Base-by-base conservation (phyloP, 2,888 invertebrate genomes). In the Nycteola revayana region DNA sequence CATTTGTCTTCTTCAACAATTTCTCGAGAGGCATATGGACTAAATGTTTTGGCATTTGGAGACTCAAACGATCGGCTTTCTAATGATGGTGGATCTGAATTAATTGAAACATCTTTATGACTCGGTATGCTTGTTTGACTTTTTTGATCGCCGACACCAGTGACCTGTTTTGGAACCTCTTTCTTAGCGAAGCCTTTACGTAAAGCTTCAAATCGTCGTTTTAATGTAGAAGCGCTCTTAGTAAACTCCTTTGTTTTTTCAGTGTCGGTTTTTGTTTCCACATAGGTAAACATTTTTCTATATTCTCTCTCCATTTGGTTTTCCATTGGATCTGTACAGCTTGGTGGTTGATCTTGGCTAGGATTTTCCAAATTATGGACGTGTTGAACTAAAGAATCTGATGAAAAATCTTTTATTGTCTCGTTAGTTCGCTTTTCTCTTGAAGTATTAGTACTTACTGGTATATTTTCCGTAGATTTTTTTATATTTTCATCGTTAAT, bases 301-400 rank as follows among this genome's bases (percentile, higher is more conserved):
- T 80, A 80, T 40, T 82, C 81, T 33, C 62, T 65, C 53, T 85
- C 82, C 5, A 84, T 44, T 53, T 80, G 77, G 43, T 82, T 81
- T 47, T 82, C 80, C 61, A 76, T 78, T 6, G 63, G 59, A 50
- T 78, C 71, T 18, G 36, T 37, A 17, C 43, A 60, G 20, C 67
- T 73, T 10, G 51, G 47, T 39, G 52, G 47, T 39, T 63, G 69
- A 7, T 72, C 70, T 25, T 63, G 50, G 28, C 67, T 73, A 1
- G 75, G 66, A 24, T 55, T 63, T 48, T 86, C 82, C 37, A 84
- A 65, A 58, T 84, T 70, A 43, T 81, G 68, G 4, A 85, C 62
- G 34, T 78, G 77, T 53, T 84, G 75, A 1, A 81, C 62, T 14
- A 83, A 53, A 9, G 82, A 83, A 54, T 80, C 75, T 1, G 84